Conservation (phyloP, 2,113 vertebrate species). For the Gymnorhina tibicen region DNA sequence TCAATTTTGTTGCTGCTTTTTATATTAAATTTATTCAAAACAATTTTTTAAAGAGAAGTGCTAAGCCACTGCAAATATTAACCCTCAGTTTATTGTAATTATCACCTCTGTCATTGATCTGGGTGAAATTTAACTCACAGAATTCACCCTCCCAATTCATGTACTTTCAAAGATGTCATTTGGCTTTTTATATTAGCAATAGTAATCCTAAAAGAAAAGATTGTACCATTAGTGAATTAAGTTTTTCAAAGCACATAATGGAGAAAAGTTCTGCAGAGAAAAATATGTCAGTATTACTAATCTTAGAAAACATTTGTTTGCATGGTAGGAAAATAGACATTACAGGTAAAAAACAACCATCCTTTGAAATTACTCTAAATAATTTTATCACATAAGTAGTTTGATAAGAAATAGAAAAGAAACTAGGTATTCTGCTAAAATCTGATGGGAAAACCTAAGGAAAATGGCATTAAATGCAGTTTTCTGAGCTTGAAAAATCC, state of each 20-base stretch:
- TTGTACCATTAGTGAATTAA: neutral
- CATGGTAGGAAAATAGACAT: neutral
- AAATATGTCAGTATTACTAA: neutral
- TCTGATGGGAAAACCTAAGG: neutral
- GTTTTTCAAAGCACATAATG: neutral
- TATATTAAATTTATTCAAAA: neutral
- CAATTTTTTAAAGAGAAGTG: neutral
- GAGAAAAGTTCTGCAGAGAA: neutral
- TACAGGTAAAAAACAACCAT: neutral
- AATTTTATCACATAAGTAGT: neutral
- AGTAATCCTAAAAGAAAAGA: neutral
- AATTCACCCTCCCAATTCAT: neutral
- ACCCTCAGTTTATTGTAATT: neutral
- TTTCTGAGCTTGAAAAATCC: neutral
- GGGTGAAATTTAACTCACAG: neutral
- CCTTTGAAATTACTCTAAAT: neutral
- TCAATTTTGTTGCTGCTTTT: neutral
- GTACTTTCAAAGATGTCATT: neutral
- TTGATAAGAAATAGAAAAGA: neutral
- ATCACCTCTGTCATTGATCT: neutral
- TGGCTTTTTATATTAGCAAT: neutral
- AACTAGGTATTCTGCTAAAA: neutral
- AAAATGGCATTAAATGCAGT: neutral
- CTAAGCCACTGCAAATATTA: neutral
- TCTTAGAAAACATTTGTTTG: neutral